These are phyloP conservation scores for Cheilosia urbana DNA, from an alignment of 2,888 invertebrate species.

Conservation along the genomic window DNA sequence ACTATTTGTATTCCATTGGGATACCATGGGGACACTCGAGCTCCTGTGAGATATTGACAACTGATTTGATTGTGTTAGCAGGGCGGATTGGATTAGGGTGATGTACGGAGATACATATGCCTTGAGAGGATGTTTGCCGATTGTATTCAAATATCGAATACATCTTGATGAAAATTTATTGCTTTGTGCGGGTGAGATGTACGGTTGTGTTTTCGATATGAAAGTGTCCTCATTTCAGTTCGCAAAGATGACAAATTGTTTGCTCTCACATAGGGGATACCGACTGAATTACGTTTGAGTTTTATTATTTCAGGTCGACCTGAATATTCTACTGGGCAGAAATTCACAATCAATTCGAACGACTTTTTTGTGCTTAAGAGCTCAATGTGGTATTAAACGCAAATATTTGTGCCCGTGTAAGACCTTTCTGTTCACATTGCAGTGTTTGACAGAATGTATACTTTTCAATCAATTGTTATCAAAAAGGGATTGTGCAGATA, in stretches of 20 bases:
- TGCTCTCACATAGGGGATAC: background rate
- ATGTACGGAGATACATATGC: slow-evolving; percentile 30
- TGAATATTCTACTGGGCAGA: no score
- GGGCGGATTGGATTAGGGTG: slow-evolving; percentile 48
- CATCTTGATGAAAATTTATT: slow-evolving; percentile 41
- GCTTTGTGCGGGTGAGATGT: slow-evolving; percentile 3
- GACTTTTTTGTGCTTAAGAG: no score
- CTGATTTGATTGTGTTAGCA: slow-evolving; percentile 67
- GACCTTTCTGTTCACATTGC: no score
- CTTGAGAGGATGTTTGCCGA: slow-evolving; percentile 46
- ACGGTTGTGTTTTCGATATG: background rate
- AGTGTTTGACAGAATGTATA: no score
- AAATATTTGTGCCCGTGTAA: no score
- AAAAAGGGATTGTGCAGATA: no score
- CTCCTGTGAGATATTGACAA: slow-evolving; percentile 56
- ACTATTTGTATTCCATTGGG: slow-evolving; percentile 65
- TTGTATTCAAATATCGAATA: slow-evolving; percentile 53
- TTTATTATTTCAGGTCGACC: background rate
- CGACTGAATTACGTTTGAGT: background rate
- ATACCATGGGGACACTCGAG: slow-evolving; percentile 13
- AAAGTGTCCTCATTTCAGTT: slow-evolving; percentile 21
- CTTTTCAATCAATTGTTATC: no score
- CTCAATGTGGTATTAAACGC: no score
- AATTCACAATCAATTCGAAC: no score
- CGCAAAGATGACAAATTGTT: slow-evolving; percentile 16